Evolutionary conservation across 2,888 invertebrate species (phyloP), one percentile per base, ranked within the genome.

Genomic region (Limnephilus auricula): DNA sequence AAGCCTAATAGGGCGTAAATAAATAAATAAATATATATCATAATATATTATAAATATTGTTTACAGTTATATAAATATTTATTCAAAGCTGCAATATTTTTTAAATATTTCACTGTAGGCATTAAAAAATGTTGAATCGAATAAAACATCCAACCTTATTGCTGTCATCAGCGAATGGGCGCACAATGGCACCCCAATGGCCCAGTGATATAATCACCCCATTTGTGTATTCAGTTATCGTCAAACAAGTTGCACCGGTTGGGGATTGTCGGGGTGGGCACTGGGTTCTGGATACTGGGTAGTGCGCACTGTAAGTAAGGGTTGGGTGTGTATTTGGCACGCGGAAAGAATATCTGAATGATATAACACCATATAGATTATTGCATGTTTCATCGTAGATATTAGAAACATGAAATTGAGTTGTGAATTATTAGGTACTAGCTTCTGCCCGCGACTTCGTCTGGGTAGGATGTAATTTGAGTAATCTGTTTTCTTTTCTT

Each of bases 241-340:
- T 50, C 15, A 65, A 86, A 32, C 86, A 86, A 86, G 86, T 86
- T 86, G 86, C 65, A 65, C 86, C 50, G 65, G 50, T 86, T 86
- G 86, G 5, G 18, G 31, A 18, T 31, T 80, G 25, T 80, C 4
- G 80, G 80, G 32, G 80, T 32, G 80, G 31, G 31, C 15, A 32
- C 15, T 30, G 79, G n/a, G 79, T 31, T 9, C 13, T 30, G 18
- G n/a, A 0, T 45, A 65, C 25, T 6, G 80, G 80, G 30, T 80
- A 80, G 32, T 80, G 30, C 31, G 80, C 32, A 32, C 80, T 32
- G 32, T 31, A 32, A 18, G 15, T 13, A 18, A 32, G 80, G 18
- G 18, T 13, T 13, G 80, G 32, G 80, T 15, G 80, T 13, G 5
- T 2, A 80, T 32, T 80, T 80, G 31, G 80, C 32, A 31, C 3